These are phyloP conservation scores for Auanema sp. DNA, from an alignment of 2,888 invertebrate species.

Conservation along the genomic window DNA sequence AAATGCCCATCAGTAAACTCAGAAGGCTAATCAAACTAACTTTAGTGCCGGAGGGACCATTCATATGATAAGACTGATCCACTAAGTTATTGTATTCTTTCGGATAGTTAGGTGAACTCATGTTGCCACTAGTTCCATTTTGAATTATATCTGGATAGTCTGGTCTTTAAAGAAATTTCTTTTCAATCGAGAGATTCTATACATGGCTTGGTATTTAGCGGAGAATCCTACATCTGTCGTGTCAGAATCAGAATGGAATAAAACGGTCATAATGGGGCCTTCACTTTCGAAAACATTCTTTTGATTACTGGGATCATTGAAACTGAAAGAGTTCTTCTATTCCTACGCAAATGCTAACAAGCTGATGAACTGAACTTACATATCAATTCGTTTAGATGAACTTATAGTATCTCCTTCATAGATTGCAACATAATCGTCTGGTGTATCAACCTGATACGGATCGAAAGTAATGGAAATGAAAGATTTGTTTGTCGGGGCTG, in stretches of 20 bases:
- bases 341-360: background rate
- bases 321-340: too few species aligned
- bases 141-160: background rate
- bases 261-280: too few species aligned
- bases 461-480: conserved; percentile 1
- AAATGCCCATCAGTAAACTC: too few species aligned
- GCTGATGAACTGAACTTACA: background rate
- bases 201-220: background rate
- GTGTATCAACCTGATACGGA: background rate
- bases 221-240: background rate
- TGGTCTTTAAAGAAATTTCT: background rate
- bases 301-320: too few species aligned
- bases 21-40: too few species aligned
- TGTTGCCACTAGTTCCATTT: background rate
- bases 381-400: background rate
- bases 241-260: background rate
- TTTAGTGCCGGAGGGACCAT: background rate
- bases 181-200: too few species aligned
- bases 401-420: background rate
- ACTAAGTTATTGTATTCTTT: background rate
- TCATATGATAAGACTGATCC: background rate
- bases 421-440: background rate
- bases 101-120: background rate
- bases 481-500: conserved; percentile 1
- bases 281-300: too few species aligned